phyloP scores from a whole-genome alignment of 2,797 vertebrate species.

The Mallotus villosus region DNA sequence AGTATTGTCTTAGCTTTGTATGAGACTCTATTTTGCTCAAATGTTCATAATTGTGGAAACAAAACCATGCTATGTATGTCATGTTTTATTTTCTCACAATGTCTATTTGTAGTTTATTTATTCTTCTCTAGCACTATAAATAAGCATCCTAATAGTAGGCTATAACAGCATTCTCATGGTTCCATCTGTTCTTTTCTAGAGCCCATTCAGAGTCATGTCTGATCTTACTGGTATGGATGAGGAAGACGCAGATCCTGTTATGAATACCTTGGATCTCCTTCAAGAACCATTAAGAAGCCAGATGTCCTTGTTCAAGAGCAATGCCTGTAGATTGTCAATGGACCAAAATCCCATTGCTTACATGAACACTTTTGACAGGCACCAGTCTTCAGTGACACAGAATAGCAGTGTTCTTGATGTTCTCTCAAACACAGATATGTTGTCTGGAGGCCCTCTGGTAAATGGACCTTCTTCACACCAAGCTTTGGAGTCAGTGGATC shows the following conservation, averaged over 20 bases:
- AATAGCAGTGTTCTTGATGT: slow-evolving; percentile 65
- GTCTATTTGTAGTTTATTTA: background rate
- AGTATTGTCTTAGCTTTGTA: too few relatives aligned
- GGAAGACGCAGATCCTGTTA: slow-evolving; percentile 83
- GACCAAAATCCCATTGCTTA: slow-evolving; percentile 67
- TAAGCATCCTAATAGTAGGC: background rate
- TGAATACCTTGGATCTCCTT: slow-evolving; percentile 77
- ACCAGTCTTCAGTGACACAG: slow-evolving; percentile 49
- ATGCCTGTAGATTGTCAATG: slow-evolving; percentile 74
- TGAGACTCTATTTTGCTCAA: too few relatives aligned
- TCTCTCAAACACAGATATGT: slow-evolving; percentile 65
- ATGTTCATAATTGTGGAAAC: background rate
- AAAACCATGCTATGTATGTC: background rate
- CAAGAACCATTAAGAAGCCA: slow-evolving; percentile 81
- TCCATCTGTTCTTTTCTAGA: slow-evolving; percentile 61
- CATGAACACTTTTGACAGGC: slow-evolving; percentile 58
- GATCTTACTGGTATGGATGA: slow-evolving; percentile 88
- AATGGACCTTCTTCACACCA: slow-evolving; percentile 92
- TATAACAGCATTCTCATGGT: background rate
- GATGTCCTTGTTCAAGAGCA: slow-evolving; percentile 70
- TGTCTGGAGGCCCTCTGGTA: slow-evolving; percentile 82
- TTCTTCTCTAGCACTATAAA: background rate
- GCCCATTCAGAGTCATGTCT: slow-evolving; percentile 85
- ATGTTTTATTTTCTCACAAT: background rate
- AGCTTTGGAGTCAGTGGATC: slow-evolving; percentile 78